Evolutionary conservation across 2,113 vertebrate species (phyloP).

Genomic region (Chamaea fasciata): DNA sequence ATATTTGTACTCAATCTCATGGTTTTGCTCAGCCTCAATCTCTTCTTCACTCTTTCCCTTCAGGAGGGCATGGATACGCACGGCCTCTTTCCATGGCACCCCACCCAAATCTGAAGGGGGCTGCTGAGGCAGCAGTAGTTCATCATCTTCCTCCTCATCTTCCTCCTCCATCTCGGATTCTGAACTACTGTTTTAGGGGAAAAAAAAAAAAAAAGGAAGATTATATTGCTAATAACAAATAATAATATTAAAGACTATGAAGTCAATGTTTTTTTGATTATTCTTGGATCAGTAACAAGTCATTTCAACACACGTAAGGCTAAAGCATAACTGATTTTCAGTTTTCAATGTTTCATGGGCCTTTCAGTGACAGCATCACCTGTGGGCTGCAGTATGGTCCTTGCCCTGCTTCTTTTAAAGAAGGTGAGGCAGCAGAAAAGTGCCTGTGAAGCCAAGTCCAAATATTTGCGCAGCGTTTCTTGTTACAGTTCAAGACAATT

Average conservation of each 20-base stretch:
- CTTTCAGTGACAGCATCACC: not conserved
- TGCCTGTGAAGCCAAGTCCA: not conserved
- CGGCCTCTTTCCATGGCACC: slow-evolving; percentile 91
- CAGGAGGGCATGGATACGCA: slow-evolving; percentile 86
- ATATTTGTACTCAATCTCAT: slow-evolving; percentile 48
- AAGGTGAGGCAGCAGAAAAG: not conserved
- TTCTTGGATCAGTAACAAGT: not conserved
- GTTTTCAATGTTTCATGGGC: not conserved
- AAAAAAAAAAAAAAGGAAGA: not conserved
- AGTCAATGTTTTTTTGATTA: not conserved
- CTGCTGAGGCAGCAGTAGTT: slow-evolving; percentile 56
- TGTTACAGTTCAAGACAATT: not conserved
- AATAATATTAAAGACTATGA: not conserved
- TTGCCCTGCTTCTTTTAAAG: not conserved
- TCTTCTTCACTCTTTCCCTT: slow-evolving; percentile 74
- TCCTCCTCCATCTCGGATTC: slow-evolving; percentile 93
- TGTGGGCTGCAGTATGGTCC: not conserved
- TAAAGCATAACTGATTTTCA: not conserved
- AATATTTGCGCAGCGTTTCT: not conserved
- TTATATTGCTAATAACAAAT: not conserved
- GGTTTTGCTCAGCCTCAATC: slow-evolving; percentile 58
- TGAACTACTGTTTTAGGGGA: slow-evolving; percentile 81
- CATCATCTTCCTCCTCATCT: slow-evolving; percentile 72
- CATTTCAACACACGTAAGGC: not conserved
- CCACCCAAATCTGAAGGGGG: slow-evolving; percentile 86